Conservation (phyloP, 2,113 vertebrate genomes). For the Capreolus pygargus region DNA sequence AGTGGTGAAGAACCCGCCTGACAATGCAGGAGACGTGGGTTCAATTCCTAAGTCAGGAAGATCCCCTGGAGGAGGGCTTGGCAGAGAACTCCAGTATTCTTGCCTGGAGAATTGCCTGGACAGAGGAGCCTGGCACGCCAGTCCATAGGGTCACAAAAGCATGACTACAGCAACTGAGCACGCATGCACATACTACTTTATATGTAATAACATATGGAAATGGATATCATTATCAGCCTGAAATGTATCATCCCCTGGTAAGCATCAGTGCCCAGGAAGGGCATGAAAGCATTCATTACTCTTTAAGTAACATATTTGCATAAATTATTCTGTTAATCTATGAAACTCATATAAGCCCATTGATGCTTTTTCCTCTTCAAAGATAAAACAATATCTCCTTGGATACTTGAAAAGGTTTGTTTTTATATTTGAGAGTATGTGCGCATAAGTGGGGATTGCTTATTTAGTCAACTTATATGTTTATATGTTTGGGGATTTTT, state of each 20-base stretch:
- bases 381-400: neutral
- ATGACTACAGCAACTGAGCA: neutral
- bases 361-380: neutral
- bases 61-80: neutral
- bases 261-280: neutral
- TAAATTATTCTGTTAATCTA: neutral
- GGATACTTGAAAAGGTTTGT: neutral
- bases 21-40: neutral
- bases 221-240: neutral
- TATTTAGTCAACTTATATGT: neutral
- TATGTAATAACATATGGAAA: neutral
- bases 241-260: neutral
- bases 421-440: neutral
- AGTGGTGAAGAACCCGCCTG: neutral
- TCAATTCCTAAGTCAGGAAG: neutral
- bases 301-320: neutral
- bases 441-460: neutral
- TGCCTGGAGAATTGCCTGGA: neutral
- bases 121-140: accelerated
- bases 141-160: neutral
- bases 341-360: neutral
- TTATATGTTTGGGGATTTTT: neutral
- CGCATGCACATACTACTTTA: accelerated
- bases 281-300: neutral
- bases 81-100: neutral